Evolutionary conservation across 2,113 vertebrate genomes (phyloP).

Genomic region (Pygoscelis adeliae): DNA sequence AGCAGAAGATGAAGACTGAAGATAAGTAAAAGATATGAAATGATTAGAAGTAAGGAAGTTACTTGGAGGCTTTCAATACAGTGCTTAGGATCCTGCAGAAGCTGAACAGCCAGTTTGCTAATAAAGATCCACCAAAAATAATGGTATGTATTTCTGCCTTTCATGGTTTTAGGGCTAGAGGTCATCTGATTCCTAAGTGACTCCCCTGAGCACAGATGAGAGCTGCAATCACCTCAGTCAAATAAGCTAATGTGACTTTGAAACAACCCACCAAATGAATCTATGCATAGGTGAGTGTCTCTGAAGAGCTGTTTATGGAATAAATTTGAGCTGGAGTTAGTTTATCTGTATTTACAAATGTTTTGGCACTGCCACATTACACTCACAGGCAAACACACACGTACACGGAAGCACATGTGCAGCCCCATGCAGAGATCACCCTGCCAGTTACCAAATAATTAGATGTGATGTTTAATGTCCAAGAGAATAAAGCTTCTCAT

Average conservation of each 20-base stretch:
- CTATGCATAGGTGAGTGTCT: neutral
- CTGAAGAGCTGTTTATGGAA: neutral
- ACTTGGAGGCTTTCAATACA: neutral
- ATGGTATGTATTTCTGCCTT: neutral
- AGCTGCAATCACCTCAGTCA: neutral
- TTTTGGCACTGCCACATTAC: neutral
- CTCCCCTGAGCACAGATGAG: neutral
- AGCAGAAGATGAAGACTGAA: neutral
- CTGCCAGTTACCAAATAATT: neutral
- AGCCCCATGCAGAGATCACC: neutral
- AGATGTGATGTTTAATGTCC: neutral
- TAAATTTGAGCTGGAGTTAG: neutral
- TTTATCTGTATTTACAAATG: neutral
- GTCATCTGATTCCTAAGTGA: neutral
- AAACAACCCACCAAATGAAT: neutral
- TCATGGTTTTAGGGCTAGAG: neutral
- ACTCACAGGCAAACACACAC: neutral
- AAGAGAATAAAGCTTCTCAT: neutral
- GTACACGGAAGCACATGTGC: neutral
- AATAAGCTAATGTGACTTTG: neutral
- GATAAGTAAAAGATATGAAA: neutral
- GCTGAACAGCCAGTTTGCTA: neutral
- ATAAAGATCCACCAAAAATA: neutral
- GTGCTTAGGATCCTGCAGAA: neutral
- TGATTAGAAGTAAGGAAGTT: neutral